Conservation (phyloP, 2,888 invertebrate genomes). For the Eupithecia dodoneata region DNA sequence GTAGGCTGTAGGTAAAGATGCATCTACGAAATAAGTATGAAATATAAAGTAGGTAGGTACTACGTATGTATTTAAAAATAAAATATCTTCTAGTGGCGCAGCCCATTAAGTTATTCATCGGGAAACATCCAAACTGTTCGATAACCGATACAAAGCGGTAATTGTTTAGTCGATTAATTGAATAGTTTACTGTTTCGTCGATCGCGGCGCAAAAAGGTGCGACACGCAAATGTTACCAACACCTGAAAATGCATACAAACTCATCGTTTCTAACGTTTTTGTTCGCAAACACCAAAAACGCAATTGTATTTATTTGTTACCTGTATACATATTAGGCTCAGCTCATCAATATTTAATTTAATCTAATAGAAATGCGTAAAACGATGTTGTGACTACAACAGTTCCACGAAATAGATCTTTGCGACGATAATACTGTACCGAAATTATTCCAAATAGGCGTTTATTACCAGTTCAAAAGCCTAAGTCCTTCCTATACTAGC, state of each 20-base stretch:
- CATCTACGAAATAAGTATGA: too few species aligned
- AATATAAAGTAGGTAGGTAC: too few species aligned
- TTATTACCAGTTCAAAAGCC: not conserved
- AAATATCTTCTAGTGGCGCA: not conserved
- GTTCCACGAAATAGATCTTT: too few species aligned
- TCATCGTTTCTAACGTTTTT: not conserved
- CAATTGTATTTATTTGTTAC: not conserved
- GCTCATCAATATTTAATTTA: too few species aligned
- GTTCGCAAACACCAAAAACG: not conserved
- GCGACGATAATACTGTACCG: too few species aligned
- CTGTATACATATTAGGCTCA: too few species aligned
- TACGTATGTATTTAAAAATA: not conserved
- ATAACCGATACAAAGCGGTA: not conserved
- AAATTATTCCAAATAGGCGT: not conserved
- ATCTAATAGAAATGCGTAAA: too few species aligned
- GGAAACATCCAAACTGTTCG: not conserved
- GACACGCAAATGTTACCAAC: not conserved
- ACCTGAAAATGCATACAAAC: constrained; percentile 2
- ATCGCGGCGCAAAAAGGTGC: constrained; percentile 6
- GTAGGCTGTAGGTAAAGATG: too few species aligned
- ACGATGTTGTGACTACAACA: not conserved
- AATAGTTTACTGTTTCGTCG: not conserved
- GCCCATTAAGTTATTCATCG: not conserved
- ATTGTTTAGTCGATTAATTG: not conserved
- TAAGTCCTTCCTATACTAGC: not conserved